These are phyloP conservation scores for Sycophaga agraensis DNA, from an alignment of 1,140 invertebrate genomes.

Conservation along the genomic window DNA sequence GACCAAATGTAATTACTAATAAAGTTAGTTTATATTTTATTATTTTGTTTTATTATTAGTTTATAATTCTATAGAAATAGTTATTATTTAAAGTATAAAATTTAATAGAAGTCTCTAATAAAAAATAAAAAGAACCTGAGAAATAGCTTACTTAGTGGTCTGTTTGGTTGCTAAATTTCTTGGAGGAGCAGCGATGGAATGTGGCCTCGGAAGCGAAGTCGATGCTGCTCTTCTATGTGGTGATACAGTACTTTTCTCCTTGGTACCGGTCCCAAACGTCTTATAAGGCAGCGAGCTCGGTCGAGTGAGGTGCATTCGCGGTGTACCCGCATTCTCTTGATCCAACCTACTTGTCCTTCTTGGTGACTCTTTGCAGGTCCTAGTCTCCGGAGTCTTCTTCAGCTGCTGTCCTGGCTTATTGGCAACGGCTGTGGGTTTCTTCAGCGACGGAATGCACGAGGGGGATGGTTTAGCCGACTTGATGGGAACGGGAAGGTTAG, in stretches of 20 bases:
- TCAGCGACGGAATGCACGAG: slow-evolving; percentile 47
- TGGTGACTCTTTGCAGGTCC: slow-evolving; percentile 39
- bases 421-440: slow-evolving; percentile 32
- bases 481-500: slow-evolving; percentile 38
- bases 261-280: slow-evolving; percentile 48
- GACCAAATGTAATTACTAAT: too few species aligned
- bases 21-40: background rate
- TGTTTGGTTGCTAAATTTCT: slow-evolving; percentile 45
- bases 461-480: slow-evolving; percentile 47
- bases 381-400: slow-evolving; percentile 39
- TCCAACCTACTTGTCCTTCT: slow-evolving; percentile 63
- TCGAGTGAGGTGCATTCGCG: slow-evolving; percentile 51
- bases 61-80: too few species aligned
- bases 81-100: too few species aligned
- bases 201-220: slow-evolving; percentile 61
- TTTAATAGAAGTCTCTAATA: too few species aligned
- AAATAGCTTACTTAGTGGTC: slow-evolving; percentile 54
- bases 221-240: slow-evolving; percentile 65
- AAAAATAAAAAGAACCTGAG: too few species aligned
- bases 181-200: slow-evolving; percentile 39
- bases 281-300: slow-evolving; percentile 69
- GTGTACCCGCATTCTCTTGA: slow-evolving; percentile 49
- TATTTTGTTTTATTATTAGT: too few species aligned
- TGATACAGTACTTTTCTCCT: slow-evolving; percentile 56
- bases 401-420: slow-evolving; percentile 8